Evolutionary conservation across 2,113 vertebrate species (phyloP), one percentile per base, ranked within the genome.

Genomic region (Pomatostomus ruficeps): DNA sequence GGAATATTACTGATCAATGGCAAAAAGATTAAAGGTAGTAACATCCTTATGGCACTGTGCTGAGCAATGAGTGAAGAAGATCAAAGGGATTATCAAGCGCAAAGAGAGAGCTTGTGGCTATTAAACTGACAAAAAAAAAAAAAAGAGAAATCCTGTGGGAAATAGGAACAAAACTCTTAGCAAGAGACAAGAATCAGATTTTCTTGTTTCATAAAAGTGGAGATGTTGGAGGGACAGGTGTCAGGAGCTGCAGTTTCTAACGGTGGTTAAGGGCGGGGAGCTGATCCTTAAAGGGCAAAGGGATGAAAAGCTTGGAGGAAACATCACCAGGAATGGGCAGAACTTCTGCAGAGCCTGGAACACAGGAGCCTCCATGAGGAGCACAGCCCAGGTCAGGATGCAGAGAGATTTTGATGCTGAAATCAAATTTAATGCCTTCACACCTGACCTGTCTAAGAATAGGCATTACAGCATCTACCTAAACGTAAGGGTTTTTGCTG

Each of bases 11-110:
- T 93, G 77, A 95, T 88, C 92, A 89, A 72, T 91, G 67, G 93
- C 78, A 94, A 71, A 95, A 96, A 95, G 92, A 93, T 94, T 84
- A 95, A 95, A 97, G 91, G 72, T 93, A 97, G 80, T 61, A 88
- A 68, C 45, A 86, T 80, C 77, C 63, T 74, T n/a, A 88, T 88
- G 62, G 86, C 75, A 88, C 49, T 94, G 88, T 84, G 77, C 85
- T 22, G 82, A 96, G 93, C 63, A 90, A 66, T 25, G 83, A 68
- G 67, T 51, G 71, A 89, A 95, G 92, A 88, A 96, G 94, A 97
- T 96, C 78, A 85, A 83, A 95, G 91, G 78, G 51, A 74, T 66
- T 90, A 71, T 86, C 72, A 72, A 84, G 72, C 2, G 21, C 61
- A 86, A 74, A 95, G 83, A 94, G 80, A 90, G 89, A 96, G 91